A percentile compares a stretch with the other conserved stretches of the same genome.
phyloP scores from a whole-genome alignment of 1,140 invertebrate species.

The Nomia melanderi region DNA sequence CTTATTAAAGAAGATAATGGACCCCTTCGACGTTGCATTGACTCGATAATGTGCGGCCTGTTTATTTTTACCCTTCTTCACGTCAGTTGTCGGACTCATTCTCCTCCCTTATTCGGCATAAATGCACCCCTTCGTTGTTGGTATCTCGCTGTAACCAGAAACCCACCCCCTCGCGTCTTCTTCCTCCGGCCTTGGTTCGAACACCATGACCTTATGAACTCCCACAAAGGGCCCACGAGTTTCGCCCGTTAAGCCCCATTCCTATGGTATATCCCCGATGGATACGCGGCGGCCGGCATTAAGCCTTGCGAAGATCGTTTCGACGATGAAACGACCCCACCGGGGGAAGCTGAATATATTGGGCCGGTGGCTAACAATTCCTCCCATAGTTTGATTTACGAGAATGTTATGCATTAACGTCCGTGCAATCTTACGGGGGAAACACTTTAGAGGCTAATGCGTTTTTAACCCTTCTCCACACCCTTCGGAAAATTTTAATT shows the following conservation, averaged over 20 bases:
- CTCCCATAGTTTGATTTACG: slow-evolving; percentile 12
- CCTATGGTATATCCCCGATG: background rate
- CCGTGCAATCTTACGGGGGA: background rate
- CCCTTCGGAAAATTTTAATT: too few relatives aligned
- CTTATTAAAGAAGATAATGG: slow-evolving; percentile 55
- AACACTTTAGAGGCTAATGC: too few relatives aligned
- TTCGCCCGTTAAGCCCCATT: slow-evolving; percentile 40
- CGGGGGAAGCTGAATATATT: slow-evolving; percentile 4
- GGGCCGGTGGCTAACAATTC: slow-evolving; percentile 32
- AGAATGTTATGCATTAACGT: too few relatives aligned
- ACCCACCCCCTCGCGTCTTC: slow-evolving; percentile 14
- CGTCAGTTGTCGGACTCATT: slow-evolving; percentile 30
- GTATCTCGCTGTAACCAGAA: slow-evolving; percentile 5
- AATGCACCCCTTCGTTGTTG: slow-evolving; percentile 63
- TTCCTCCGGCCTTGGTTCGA: slow-evolving; percentile 5
- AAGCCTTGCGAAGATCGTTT: slow-evolving; percentile 37
- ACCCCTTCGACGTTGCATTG: slow-evolving; percentile 22
- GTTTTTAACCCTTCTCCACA: too few relatives aligned
- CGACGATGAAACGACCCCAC: slow-evolving; percentile 18
- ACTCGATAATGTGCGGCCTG: slow-evolving; percentile 53
- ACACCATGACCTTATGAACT: slow-evolving; percentile 54
- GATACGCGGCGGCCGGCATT: slow-evolving; percentile 24
- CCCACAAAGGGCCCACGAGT: slow-evolving; percentile 20
- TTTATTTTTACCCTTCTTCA: slow-evolving; percentile 57
- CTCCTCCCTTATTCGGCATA: too few relatives aligned